Evolutionary conservation across 2,797 vertebrate genomes (phyloP), one percentile per base, ranked within the genome.

Genomic region (Otus scops): DNA sequence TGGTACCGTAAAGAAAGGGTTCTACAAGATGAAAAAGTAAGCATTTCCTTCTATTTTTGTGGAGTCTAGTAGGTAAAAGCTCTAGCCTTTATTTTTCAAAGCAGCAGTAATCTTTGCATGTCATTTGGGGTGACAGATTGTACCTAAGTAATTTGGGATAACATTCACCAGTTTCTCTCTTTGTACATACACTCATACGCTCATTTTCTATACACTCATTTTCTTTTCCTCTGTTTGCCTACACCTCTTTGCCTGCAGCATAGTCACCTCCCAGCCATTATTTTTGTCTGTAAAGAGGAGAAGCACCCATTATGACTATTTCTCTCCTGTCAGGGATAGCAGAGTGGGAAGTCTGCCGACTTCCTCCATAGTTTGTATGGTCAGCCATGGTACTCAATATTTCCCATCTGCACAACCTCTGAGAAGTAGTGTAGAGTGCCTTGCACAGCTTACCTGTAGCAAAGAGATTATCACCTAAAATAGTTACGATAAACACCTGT

Each of bases 1-100:
- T 68, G 99, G 99, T 43, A 99, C 99, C 7, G 99, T 99, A 90
- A 98, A 99, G 38, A 99, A 98, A 96, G 99, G 99, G 36, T 96
- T 97, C 94, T 99, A 99, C 97, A 98, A 97, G 85, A 99, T 99
- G 98, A 99, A 98, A 91, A 99, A 99, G 99, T 99, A 97, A 97
- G 99, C 86, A 11, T 18, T 79, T 32, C 30, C 16, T 92, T 83
- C 57, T 84, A 0, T 76, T 81, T 51, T 78, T 32, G 2, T 59
- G 30, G 11, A n/a, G 15, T 50, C 32, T 69, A 47, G 21, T 39
- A 50, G 14, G 13, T 45, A 50, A 71, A 64, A 82, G 8, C 17
- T 87, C 4, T 82, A 61, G 24, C 7, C 17, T 67, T 73, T 50
- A 28, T 28, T 65, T 65, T 88, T 36, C 7, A 4, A 12, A 34